Base-by-base conservation (phyloP, 2,888 invertebrate species). In the Ceraclea dissimilis region DNA sequence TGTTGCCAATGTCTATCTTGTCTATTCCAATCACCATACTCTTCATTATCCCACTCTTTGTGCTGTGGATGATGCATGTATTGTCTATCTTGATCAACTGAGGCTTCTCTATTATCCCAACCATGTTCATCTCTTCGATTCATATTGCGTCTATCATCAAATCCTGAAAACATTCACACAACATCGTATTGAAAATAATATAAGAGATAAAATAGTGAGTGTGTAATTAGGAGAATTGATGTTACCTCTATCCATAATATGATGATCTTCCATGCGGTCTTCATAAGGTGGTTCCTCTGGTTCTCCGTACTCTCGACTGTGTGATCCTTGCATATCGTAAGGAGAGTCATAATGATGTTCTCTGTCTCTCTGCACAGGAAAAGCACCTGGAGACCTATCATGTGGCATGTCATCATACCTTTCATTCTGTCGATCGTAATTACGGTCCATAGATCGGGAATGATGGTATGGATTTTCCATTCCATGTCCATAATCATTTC, bases 11-110 rank as follows among this genome's bases (percentile, higher is more conserved):
- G 76, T 43, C 77, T 68, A 20, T 78, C 78, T 56, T 78, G 66
- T 22, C 72, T 71, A 75, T 78, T 77, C 62, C 79, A 79, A 44
- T 77, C 74, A 47, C 75, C 69, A 50, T 80, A 75, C 60, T 81
- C 82, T 52, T 82, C 82, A 46, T 76, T 76, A 17, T 77, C 76
- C 78, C 78, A 78, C 13, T 78, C 77, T 66, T 78, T 78, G 65
- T 77, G 77, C 26, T 26, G 26, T 64, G 76, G 69, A 33, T 60
- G 62, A 51, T 61, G 62, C 44, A 62, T 62, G 58, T 76, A 78
- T 1, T 71, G 70, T 34, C 77, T 71, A 51, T 78, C 77, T 52
- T 75, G 72, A 48, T 78, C 78, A 60, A 76, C 67, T 1, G 77
- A 76, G 5, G 73, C 70, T 49, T 75, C 73, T 5, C 76, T 70